A percentile compares a stretch with the other conserved stretches of the same genome.
Conservation (phyloP, 2,797 vertebrate species). For the Trachurus trachurus region DNA sequence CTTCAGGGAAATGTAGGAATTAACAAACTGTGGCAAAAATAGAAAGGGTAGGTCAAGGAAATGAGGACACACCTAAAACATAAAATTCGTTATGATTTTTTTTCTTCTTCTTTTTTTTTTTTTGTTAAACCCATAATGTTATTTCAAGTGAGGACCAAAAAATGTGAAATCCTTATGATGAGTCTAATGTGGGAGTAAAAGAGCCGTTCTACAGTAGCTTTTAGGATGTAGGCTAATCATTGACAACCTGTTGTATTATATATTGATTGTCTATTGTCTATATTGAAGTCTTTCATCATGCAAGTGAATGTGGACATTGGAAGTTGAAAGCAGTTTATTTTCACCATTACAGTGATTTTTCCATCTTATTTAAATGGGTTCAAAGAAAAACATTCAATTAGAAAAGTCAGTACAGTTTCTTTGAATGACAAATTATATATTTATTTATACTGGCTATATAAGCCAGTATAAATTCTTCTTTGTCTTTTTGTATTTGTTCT, state of each 20-base stretch:
- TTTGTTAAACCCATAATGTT: too few species aligned
- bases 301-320: not conserved
- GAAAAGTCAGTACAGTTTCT: not conserved
- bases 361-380: not conserved
- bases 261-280: too few species aligned
- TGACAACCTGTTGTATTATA: not conserved
- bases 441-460: too few species aligned
- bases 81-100: not conserved
- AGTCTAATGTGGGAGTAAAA: too few species aligned
- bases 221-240: not conserved
- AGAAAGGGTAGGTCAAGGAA: constrained; percentile 4
- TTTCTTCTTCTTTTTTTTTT: not conserved
- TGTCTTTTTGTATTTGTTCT: too few species aligned
- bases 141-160: not conserved
- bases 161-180: not conserved
- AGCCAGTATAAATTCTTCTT: not conserved
- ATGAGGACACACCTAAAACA: not conserved
- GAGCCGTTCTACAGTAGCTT: too few species aligned
- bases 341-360: not conserved
- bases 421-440: not conserved
- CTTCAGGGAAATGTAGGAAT: not conserved
- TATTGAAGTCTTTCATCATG: not conserved
- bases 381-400: not conserved
- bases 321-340: not conserved
- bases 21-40: constrained; percentile 1